Percentiles rank a stretch among this genome's conserved stretches.
Evolutionary conservation across 2,797 vertebrate genomes (phyloP).

Genomic region (Ataeniobius toweri): DNA sequence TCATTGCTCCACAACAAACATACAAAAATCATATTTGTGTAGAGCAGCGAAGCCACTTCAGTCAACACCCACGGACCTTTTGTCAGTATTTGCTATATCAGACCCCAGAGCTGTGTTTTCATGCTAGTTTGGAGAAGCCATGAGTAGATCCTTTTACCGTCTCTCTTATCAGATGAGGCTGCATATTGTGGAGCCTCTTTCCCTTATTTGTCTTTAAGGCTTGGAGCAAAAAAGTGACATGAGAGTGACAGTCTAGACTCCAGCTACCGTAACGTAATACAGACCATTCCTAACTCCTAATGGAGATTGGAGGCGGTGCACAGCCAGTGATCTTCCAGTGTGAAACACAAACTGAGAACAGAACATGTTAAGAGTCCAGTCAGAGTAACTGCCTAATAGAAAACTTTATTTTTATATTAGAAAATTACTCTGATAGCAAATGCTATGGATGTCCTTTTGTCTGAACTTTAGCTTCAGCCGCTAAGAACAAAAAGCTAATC

Average conservation of each 20-base stretch:
- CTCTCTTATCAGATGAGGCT: slow-evolving; percentile 71
- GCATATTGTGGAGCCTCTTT: slow-evolving; percentile 57
- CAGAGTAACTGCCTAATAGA: no score
- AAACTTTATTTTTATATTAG: no score
- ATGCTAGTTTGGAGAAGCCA: slow-evolving; percentile 57
- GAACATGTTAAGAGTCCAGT: neutral
- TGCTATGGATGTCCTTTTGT: neutral
- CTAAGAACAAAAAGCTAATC: no score
- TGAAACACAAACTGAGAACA: neutral
- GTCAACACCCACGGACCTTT: slow-evolving; percentile 32
- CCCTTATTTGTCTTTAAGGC: slow-evolving; percentile 68
- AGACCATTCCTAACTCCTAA: slow-evolving; percentile 56
- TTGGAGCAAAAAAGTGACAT: slow-evolving; percentile 60
- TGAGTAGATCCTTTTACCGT: slow-evolving; percentile 66
- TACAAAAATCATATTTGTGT: neutral
- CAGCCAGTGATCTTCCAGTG: neutral
- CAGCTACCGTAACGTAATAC: slow-evolving; percentile 72
- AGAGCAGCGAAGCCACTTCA: slow-evolving; percentile 18
- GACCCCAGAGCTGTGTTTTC: slow-evolving; percentile 54
- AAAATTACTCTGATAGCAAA: neutral
- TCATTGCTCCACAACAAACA: no score
- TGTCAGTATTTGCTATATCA: slow-evolving; percentile 25
- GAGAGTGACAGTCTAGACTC: slow-evolving; percentile 77
- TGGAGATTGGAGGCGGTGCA: neutral
- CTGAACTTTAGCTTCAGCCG: neutral